Evolutionary conservation across 2,113 vertebrate genomes (phyloP).

Genomic region (Donacobius atricapilla): DNA sequence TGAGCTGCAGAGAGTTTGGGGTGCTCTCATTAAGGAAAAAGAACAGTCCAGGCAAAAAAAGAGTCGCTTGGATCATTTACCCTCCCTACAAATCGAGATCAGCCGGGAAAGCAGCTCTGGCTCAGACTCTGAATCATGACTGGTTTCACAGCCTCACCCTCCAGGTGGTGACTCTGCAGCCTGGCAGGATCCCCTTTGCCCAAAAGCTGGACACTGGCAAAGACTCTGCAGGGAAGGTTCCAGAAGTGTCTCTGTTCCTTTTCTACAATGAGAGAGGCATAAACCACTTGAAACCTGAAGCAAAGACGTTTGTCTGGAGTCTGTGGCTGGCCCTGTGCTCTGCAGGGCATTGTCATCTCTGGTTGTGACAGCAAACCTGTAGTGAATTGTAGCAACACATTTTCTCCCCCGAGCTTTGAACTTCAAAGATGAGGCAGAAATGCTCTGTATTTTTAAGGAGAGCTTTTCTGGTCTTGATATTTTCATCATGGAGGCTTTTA

Average conservation of each 20-base stretch:
- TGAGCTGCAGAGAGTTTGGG: slow-evolving; percentile 91
- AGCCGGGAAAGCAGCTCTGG: slow-evolving; percentile 94
- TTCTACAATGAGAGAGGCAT: slow-evolving; percentile 4
- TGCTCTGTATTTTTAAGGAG: slow-evolving; percentile 71
- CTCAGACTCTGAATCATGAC: slow-evolving; percentile 91
- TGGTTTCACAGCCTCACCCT: background rate
- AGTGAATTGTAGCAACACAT: slow-evolving; percentile 51
- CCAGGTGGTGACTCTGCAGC: background rate
- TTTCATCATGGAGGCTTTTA: slow-evolving; percentile 74
- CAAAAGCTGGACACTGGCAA: background rate
- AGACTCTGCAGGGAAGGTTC: slow-evolving; percentile 41
- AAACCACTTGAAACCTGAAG: slow-evolving; percentile 44
- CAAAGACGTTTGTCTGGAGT: slow-evolving; percentile 8
- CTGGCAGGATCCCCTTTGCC: background rate
- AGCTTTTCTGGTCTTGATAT: slow-evolving; percentile 58
- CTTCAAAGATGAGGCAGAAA: slow-evolving; percentile 59
- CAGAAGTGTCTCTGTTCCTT: slow-evolving; percentile 7
- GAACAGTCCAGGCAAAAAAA: slow-evolving; percentile 90
- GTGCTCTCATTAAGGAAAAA: slow-evolving; percentile 95
- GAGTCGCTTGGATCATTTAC: slow-evolving; percentile 92
- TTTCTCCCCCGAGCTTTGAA: slow-evolving; percentile 50
- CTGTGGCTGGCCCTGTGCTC: slow-evolving; percentile 48
- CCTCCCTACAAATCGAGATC: slow-evolving; percentile 97
- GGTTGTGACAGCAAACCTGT: slow-evolving; percentile 47
- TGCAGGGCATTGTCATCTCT: slow-evolving; percentile 48